Conservation (phyloP, 2,888 invertebrate genomes). For the Microctonus aethiopoides region DNA sequence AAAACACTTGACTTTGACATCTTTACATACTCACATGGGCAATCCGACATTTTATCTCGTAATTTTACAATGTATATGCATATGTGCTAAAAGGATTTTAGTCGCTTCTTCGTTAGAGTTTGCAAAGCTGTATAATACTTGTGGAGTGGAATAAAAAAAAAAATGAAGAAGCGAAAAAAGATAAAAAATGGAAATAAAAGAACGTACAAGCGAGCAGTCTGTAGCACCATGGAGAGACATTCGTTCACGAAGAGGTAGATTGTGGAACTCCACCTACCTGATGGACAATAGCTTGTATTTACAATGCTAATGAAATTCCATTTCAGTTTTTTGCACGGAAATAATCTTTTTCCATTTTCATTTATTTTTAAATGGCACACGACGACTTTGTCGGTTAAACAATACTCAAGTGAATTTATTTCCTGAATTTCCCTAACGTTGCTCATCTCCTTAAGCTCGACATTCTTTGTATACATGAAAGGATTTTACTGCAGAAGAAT, state of each 20-base stretch:
- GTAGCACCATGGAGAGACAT: background rate
- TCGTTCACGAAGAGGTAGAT: background rate
- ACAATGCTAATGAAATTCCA: conserved; percentile 56
- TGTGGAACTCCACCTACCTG: background rate
- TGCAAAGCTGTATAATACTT: background rate
- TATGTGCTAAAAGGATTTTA: background rate
- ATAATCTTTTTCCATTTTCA: background rate
- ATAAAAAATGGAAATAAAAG: background rate
- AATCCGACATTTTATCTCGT: background rate
- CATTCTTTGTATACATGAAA: background rate
- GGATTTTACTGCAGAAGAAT: background rate
- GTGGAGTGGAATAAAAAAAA: background rate
- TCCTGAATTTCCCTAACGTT: conserved; percentile 15
- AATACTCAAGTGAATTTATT: background rate
- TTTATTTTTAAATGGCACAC: conserved; percentile 8
- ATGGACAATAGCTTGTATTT: conserved; percentile 42
- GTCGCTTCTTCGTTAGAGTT: background rate
- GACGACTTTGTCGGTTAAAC: conserved; percentile 10
- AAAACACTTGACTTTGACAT: background rate
- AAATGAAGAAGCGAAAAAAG: background rate
- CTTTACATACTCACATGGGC: background rate
- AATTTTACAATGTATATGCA: background rate
- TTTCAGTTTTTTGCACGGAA: conserved; percentile 40
- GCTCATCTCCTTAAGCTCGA: background rate
- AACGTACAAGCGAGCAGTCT: background rate